Conservation (phyloP, 2,888 invertebrate genomes). For the Scrobipalpa costella region DNA sequence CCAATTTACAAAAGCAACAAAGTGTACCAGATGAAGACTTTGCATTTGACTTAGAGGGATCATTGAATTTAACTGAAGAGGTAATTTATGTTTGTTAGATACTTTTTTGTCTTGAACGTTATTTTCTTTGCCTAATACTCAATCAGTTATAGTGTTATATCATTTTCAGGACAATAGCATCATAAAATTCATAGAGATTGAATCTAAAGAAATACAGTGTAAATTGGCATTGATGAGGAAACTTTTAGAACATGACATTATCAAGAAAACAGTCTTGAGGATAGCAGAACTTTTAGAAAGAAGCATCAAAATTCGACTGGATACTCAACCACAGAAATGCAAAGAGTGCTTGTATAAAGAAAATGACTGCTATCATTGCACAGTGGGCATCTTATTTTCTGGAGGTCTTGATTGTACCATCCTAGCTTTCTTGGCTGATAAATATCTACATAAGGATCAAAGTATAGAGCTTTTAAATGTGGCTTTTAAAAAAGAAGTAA, state of each 20-base stretch:
- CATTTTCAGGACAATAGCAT: conserved; percentile 59
- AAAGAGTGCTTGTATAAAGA: conserved; percentile 73
- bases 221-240: conserved; percentile 60
- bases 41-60: conserved; percentile 42
- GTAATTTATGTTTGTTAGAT: conserved; percentile 36
- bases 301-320: conserved; percentile 82
- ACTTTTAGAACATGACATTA: conserved; percentile 58
- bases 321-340: conserved; percentile 83
- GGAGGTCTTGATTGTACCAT: conserved; percentile 98
- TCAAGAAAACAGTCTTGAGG: conserved; percentile 65
- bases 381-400: conserved; percentile 93
- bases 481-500: conserved; percentile 86
- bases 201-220: conserved; percentile 44
- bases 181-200: conserved; percentile 50
- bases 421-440: conserved; percentile 89
- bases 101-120: neutral
- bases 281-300: conserved; percentile 77
- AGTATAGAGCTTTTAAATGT: conserved; percentile 96
- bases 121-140: no score
- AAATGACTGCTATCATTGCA: conserved; percentile 79
- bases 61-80: conserved; percentile 42
- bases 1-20: conserved; percentile 55
- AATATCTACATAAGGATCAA: conserved; percentile 82
- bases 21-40: conserved; percentile 63
- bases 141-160: neutral